phyloP scores from a whole-genome alignment of 2,797 vertebrate species.

The Nannoperca australis region DNA sequence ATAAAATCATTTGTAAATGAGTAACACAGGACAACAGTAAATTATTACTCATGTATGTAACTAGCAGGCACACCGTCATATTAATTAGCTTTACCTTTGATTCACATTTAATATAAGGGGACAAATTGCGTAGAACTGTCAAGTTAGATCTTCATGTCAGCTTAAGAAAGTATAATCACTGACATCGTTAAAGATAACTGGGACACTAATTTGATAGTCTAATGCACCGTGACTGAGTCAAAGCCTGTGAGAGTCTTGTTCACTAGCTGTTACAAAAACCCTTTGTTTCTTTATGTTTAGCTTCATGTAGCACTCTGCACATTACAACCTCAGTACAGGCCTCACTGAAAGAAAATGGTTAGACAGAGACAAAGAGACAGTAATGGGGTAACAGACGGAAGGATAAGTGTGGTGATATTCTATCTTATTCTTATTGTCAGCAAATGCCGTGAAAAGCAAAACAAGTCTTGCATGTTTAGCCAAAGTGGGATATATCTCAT shows the following conservation, averaged over 20 bases:
- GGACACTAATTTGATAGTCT: constrained; percentile 15
- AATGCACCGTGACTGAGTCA: constrained; percentile 18
- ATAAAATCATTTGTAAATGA: not conserved
- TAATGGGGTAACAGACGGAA: constrained; percentile 1
- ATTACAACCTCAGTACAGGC: not conserved
- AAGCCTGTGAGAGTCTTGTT: constrained; percentile 30
- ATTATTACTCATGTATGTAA: not conserved
- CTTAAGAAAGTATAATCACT: constrained; percentile 27
- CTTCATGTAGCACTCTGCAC: not conserved
- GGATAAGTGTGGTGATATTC: not conserved
- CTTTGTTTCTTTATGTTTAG: constrained; percentile 33
- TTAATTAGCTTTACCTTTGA: constrained; percentile 1
- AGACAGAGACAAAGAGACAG: not conserved
- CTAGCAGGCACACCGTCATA: constrained; percentile 2
- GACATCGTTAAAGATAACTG: constrained; percentile 16
- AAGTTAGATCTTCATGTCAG: not conserved
- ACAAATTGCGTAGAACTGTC: not conserved
- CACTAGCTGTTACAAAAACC: constrained; percentile 40
- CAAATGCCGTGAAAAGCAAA: not conserved
- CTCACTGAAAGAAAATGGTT: not conserved
- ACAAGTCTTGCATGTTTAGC: not conserved
- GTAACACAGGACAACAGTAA: constrained; percentile 1
- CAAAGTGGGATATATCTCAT: not conserved
- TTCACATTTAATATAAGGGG: constrained; percentile 18
- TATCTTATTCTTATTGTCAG: not conserved